Evolutionary conservation across 2,888 invertebrate genomes (phyloP), one percentile per base, ranked within the genome.

Genomic region (Chrysomela aeneicollis): DNA sequence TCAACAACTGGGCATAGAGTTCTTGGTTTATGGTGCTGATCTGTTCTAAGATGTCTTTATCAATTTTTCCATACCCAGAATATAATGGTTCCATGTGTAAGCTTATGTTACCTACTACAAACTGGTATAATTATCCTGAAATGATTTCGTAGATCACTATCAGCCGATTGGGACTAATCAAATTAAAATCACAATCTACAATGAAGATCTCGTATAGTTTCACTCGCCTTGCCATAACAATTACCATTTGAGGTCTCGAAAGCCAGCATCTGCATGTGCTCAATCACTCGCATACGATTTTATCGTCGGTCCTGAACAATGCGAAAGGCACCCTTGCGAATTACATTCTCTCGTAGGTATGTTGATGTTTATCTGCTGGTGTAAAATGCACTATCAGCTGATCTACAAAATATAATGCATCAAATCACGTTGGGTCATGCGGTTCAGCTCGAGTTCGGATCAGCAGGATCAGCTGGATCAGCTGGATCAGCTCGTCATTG

Each of bases 261-360:
- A 57, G 57, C 57, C 26, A 18, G 22, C 57, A 57, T 57, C 57
- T 57, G 57, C 57, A 22, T 57, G 47, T 57, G 26, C 46, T 57
- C 46, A 57, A 46, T 57, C 46, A 46, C 46, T 42, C 42, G 15
- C 15, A 42, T 3, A 42, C 15, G 42, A 42, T 57, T 46, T 22
- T 57, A 57, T 57, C 57, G 47, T n/a, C 26, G 46, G 42, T 47
- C 12, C 42, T 46, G 17, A 26, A 46, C 57, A 57, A 46, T 57
- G 46, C 47, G 30, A 46, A 57, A 57, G 46, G 42, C 57, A 57
- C 57, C 57, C 57, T 46, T 46, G 57, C 57, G 46, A 46, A 57
- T 46, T 57, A 22, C 57, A 46, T 22, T 26, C 46, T 26, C 15
- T 42, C 54, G n/a, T n/a, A n/a, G n/a, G 46, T 21, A 22, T 47